Evolutionary conservation across 53 echinoderm and acorn worm species (phyloP).

Genomic region (Paracentrotus lividus): DNA sequence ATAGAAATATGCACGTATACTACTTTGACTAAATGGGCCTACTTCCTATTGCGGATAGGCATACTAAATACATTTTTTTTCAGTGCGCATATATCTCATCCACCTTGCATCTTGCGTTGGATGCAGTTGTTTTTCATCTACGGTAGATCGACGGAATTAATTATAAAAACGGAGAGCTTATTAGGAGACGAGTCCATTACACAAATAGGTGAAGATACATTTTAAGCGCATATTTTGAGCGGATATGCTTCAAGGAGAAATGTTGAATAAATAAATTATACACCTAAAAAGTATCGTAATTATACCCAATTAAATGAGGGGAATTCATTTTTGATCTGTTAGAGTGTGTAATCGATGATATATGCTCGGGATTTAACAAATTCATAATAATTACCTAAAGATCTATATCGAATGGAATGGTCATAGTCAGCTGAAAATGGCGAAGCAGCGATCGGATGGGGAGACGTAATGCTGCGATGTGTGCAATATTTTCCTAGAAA

Average conservation of each 20-base stretch:
- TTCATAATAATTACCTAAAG: not conserved
- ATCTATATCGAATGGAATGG: not conserved
- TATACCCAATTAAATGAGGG: not conserved
- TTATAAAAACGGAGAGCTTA: not conserved
- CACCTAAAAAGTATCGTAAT: not conserved
- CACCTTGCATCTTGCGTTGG: too few species aligned
- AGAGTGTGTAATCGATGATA: not conserved
- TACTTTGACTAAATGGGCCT: too few species aligned
- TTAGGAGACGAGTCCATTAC: not conserved
- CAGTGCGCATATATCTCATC: too few species aligned
- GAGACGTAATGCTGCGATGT: not conserved
- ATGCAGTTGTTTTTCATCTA: constrained; percentile 23
- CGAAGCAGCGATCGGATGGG: not conserved
- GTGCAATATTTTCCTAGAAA: not conserved
- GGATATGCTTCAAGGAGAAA: not conserved
- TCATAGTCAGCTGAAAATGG: not conserved
- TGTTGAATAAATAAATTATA: not conserved
- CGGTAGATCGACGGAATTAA: not conserved
- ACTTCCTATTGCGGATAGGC: too few species aligned
- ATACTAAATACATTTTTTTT: too few species aligned
- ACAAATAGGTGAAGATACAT: not conserved
- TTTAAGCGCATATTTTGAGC: not conserved
- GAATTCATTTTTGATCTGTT: not conserved
- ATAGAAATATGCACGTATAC: too few species aligned
- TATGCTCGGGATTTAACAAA: not conserved